phyloP scores from a whole-genome alignment of 30 jellyfish, hydroid and myxozoan genomes.

The Kudoa iwatai region DNA sequence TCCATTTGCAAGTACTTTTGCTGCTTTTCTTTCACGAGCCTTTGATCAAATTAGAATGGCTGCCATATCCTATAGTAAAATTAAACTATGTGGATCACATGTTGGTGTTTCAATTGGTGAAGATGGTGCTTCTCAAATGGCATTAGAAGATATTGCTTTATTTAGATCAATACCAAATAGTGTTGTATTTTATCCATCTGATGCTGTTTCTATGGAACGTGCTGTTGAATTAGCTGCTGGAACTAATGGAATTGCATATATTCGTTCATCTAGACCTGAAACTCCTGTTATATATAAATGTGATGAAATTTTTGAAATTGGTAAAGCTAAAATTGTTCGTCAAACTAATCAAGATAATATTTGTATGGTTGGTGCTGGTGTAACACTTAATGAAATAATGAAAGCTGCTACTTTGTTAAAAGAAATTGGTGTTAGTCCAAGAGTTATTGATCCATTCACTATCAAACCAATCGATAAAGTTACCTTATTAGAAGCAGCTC shows the following conservation, averaged over 20 bases:
- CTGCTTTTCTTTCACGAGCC: slow-evolving; percentile 62
- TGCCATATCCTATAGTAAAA: slow-evolving; percentile 38
- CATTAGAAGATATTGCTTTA: slow-evolving; percentile 55
- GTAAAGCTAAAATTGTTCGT: slow-evolving; percentile 37
- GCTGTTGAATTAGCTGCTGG: slow-evolving; percentile 91
- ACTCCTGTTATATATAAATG: slow-evolving; percentile 10
- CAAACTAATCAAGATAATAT: slow-evolving; percentile 27
- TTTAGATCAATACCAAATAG: slow-evolving; percentile 40
- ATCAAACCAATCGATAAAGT: slow-evolving; percentile 33
- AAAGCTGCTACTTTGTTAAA: slow-evolving; percentile 22
- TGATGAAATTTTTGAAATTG: slow-evolving; percentile 27
- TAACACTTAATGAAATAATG: slow-evolving; percentile 36
- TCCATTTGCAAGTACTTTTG: slow-evolving; percentile 61
- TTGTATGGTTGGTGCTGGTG: slow-evolving; percentile 47
- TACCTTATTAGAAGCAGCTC: slow-evolving; percentile 19
- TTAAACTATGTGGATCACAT: slow-evolving; percentile 53
- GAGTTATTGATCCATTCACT: slow-evolving; percentile 48
- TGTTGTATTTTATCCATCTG: slow-evolving; percentile 77
- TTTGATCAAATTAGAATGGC: slow-evolving; percentile 88
- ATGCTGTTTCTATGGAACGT: slow-evolving; percentile 58
- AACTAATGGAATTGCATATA: slow-evolving; percentile 26
- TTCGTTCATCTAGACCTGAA: slow-evolving; percentile 58
- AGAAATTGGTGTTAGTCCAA: slow-evolving; percentile 6
- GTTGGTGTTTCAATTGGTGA: slow-evolving; percentile 82
- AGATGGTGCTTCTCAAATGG: slow-evolving; percentile 95